phyloP scores from a whole-genome alignment of 2,888 invertebrate species.

The Chamaedrilus cognettii region DNA sequence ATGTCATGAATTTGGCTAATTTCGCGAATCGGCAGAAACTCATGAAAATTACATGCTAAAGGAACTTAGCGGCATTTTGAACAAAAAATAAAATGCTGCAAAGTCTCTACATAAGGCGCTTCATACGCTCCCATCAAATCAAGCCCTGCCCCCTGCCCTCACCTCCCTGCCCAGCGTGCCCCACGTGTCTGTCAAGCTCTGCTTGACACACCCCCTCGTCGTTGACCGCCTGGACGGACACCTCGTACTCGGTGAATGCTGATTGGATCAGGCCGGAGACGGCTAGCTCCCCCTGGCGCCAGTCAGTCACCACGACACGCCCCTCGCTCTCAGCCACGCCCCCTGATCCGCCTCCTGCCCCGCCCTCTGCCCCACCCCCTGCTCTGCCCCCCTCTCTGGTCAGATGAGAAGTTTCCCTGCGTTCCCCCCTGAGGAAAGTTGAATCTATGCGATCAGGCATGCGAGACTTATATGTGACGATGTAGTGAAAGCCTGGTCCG shows the following conservation, averaged over 20 bases:
- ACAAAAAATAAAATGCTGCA: too few species aligned
- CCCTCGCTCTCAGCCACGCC: constrained; percentile 64
- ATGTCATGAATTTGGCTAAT: too few species aligned
- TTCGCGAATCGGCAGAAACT: too few species aligned
- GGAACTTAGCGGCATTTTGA: too few species aligned
- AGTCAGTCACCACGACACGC: constrained; percentile 69
- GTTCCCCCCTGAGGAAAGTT: constrained; percentile 66
- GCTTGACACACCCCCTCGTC: constrained; percentile 75
- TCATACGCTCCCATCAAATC: constrained; percentile 72
- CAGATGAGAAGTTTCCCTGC: constrained; percentile 65
- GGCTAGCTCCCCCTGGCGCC: constrained; percentile 70
- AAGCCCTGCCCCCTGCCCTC: background rate
- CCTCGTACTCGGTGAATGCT: constrained; percentile 85
- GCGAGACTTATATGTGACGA: constrained; percentile 79
- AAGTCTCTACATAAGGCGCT: too few species aligned
- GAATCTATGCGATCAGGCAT: constrained; percentile 62
- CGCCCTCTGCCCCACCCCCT: too few species aligned
- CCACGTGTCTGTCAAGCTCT: constrained; percentile 57
- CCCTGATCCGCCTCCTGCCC: too few species aligned
- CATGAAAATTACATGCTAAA: too few species aligned
- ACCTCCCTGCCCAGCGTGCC: constrained; percentile 83
- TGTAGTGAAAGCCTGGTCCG: constrained; percentile 90
- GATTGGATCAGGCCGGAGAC: constrained; percentile 75
- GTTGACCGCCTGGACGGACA: constrained; percentile 91
- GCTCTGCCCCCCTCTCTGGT: constrained; percentile 64